Base-by-base conservation (phyloP, 2,113 vertebrate genomes). In the Nycticebus coucang region DNA sequence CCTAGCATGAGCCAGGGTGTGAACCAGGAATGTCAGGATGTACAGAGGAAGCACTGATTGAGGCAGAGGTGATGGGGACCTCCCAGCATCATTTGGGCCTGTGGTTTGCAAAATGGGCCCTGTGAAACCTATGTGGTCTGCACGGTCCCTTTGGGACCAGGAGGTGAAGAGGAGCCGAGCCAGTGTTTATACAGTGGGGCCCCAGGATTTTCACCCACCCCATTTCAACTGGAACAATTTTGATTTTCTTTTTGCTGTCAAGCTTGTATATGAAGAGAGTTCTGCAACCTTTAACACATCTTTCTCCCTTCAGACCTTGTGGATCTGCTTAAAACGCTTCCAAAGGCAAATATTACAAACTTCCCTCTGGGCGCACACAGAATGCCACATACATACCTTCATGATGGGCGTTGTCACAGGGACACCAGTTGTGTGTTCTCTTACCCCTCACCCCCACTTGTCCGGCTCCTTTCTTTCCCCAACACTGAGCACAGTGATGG, bases 91-190 rank as follows among this genome's bases (percentile, higher is more conserved):
- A 3, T 11, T 35, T 33, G 45, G 14, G 2, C 4, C 21, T 14
- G 15, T 7, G 10, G 37, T 80, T 28, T 18, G 30, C 69, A 35
- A 33, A 93, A 13, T 5, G 53, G n/a, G 9, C 79, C 74, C 82
- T 59, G 37, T 66, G 88, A 60, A 37, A 45, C 50, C 13, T 2
- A 22, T 4, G 4, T 19, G 55, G 15, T 28, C n/a, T 35, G 13
- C 59, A 12, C 1, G 1, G 22, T 7, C 41, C 33, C 55, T 33
- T 21, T 6, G 30, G 59, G 37, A 68, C 6, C 11, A 7, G 0
- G 0, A 8, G 12, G 33, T 11, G 5, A 83, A 5, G 4, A 30
- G 9, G 15, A 41, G n/a, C 26, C 10, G n/a, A 69, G 6, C 28
- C 87, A 35, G 18, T 5, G 7, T 4, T 26, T 21, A 45, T 37